A percentile compares a stretch with the other conserved stretches of the same genome.
These are phyloP conservation scores for Parotia lawesii DNA, from an alignment of 2,113 vertebrate genomes.

Conservation along the genomic window DNA sequence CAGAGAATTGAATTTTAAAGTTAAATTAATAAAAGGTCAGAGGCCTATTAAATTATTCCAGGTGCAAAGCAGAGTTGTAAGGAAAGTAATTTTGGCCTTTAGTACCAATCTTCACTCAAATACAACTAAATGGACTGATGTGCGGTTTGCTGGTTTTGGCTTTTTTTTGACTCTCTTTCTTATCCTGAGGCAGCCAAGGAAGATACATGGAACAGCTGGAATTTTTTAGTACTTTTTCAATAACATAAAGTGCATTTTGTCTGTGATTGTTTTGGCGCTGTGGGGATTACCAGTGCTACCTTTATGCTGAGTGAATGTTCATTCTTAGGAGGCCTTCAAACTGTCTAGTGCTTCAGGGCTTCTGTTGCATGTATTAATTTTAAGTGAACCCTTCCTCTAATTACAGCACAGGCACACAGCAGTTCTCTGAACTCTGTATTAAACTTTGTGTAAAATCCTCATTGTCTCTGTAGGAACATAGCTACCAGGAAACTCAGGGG, in stretches of 20 bases:
- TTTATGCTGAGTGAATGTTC: background rate
- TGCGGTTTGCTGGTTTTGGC: background rate
- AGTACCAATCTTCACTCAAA: background rate
- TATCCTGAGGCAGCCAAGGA: background rate
- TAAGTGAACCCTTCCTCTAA: slow-evolving; percentile 4
- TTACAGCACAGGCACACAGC: background rate
- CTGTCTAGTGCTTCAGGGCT: background rate
- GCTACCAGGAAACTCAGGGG: background rate
- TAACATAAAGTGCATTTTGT: background rate
- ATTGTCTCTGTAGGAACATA: background rate
- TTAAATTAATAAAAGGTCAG: background rate
- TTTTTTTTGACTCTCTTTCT: background rate
- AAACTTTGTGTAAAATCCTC: background rate
- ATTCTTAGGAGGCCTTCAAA: background rate
- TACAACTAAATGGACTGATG: background rate
- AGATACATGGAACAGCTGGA: background rate
- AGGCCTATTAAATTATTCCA: background rate
- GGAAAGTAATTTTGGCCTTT: background rate
- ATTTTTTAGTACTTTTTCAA: background rate
- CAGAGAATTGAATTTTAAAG: background rate
- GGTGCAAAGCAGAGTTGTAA: background rate
- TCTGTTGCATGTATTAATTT: slow-evolving; percentile 17
- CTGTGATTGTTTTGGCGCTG: background rate
- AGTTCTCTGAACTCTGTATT: background rate
- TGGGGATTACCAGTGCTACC: background rate